Base-by-base conservation (phyloP, 2,888 invertebrate species). In the Adineta ricciae region DNA sequence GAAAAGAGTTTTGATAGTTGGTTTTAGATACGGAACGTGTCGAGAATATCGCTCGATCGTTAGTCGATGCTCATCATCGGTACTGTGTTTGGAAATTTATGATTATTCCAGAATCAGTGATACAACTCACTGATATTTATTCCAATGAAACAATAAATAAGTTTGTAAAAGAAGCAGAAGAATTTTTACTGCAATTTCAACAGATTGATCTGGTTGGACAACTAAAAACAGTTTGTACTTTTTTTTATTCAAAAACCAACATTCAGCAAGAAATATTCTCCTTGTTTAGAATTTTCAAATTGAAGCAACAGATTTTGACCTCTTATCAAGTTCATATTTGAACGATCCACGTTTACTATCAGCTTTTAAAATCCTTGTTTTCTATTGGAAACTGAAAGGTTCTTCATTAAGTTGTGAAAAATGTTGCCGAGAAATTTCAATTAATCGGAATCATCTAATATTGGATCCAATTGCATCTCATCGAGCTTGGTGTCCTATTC, bases 401-500 rank as follows among this genome's bases (percentile, higher is more conserved):
- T 24, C 78, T n/a, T 78, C n/a, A 41, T 36, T 64, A n/a, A 78
- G 9, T 24, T 78, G 78, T 78, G 78, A 78, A 19, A 78, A 78
- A 78, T 78, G 78, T 78, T 78, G 78, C 41, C 41, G 78, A n/a
- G 78, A 41, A 78, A 78, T 78, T 41, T n/a, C 21, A 14, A 78
- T 41, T 24, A n/a, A 38, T 41, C 38, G 24, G 14, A 78, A 78
- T 41, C 24, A 78, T 38, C 24, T 78, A 24, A 14, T n/a, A 21
- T 84, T 85, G 27, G 46, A 84, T 84, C 84, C 84, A 32, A 38
- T 85, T 32, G 1, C 2, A 52, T 78, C 78, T 27, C 84, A 85
- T 84, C 84, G 83, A 38, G 78, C 72, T 56, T 85, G 84, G 84
- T 85, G 85, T 84, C 85, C 85, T 24, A 19, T 78, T 41, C 24